phyloP scores from a whole-genome alignment of 2,797 vertebrate genomes.

The Myotis planiceps region DNA sequence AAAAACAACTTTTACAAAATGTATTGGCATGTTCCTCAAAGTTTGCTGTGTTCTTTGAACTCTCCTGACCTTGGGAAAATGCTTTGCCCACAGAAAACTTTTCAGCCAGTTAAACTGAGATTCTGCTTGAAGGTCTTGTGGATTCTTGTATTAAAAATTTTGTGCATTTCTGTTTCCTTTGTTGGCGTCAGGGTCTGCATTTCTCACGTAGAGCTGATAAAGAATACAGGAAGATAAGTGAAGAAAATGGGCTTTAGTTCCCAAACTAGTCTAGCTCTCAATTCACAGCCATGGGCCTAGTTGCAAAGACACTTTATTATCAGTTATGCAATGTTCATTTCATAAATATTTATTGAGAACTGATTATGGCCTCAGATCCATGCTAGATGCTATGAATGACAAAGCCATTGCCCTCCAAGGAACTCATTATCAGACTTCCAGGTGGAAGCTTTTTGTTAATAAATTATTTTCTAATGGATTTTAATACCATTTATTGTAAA shows the following conservation, averaged over 20 bases:
- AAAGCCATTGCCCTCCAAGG: not conserved
- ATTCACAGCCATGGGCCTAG: not conserved
- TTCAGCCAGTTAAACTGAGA: conserved; percentile 47
- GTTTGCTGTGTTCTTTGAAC: conserved; percentile 37
- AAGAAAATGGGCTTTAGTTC: not conserved
- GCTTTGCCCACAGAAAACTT: conserved; percentile 57
- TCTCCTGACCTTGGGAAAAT: conserved; percentile 54
- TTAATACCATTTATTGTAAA: not conserved
- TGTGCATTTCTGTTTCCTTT: conserved; percentile 41
- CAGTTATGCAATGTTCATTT: not conserved
- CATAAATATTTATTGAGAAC: conserved; percentile 30
- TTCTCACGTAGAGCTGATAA: conserved; percentile 25
- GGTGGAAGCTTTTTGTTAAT: not conserved
- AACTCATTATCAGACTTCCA: not conserved
- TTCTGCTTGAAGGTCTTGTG: conserved; percentile 50
- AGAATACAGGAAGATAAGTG: not conserved
- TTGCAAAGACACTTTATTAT: not conserved
- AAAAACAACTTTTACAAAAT: conserved; percentile 71
- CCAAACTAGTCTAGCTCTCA: not conserved
- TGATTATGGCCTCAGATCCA: not conserved
- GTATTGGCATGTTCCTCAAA: conserved; percentile 49
- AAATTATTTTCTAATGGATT: not conserved
- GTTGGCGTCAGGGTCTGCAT: not conserved
- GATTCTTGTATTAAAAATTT: conserved; percentile 44
- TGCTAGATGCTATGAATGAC: not conserved